Conservation (phyloP, 2,888 invertebrate genomes). For the Microplitis manilae region DNA sequence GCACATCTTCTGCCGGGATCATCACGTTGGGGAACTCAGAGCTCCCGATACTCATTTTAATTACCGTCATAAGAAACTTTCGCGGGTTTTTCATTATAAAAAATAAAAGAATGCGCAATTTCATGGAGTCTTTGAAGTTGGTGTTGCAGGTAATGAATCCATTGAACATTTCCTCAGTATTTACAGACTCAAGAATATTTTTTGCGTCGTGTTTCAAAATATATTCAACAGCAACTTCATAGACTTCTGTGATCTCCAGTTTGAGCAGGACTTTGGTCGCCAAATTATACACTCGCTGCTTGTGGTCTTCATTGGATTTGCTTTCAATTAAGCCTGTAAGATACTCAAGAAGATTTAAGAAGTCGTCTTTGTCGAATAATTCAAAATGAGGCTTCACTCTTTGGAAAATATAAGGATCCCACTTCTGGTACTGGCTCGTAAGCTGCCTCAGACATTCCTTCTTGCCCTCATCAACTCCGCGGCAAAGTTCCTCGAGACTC, state of each 20-base stretch:
- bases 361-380: slow-evolving; percentile 54
- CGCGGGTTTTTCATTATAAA: slow-evolving; percentile 57
- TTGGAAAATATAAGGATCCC: slow-evolving; percentile 56
- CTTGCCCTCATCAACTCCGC: slow-evolving; percentile 51
- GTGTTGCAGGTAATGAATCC: slow-evolving; percentile 55
- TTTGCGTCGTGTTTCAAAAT: slow-evolving; percentile 56
- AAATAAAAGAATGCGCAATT: slow-evolving; percentile 50
- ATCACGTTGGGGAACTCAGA: slow-evolving; percentile 53
- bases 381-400: slow-evolving; percentile 43
- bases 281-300: slow-evolving; percentile 47
- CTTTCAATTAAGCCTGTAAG: slow-evolving; percentile 51
- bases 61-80: slow-evolving; percentile 56
- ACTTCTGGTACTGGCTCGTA: slow-evolving; percentile 57
- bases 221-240: slow-evolving; percentile 56
- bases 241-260: slow-evolving; percentile 54
- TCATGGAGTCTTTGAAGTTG: slow-evolving; percentile 48
- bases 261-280: slow-evolving; percentile 51
- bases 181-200: slow-evolving; percentile 51
- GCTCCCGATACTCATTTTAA: slow-evolving; percentile 60
- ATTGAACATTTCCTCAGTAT: slow-evolving; percentile 54
- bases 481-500: slow-evolving; percentile 55
- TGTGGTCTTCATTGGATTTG: slow-evolving; percentile 46
- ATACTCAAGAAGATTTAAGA: slow-evolving; percentile 57
- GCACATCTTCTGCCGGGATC: slow-evolving; percentile 56
- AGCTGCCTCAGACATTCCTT: slow-evolving; percentile 55